These are phyloP conservation scores for Neuroscelio doddi DNA, from an alignment of 2,888 invertebrate genomes.

Conservation along the genomic window DNA sequence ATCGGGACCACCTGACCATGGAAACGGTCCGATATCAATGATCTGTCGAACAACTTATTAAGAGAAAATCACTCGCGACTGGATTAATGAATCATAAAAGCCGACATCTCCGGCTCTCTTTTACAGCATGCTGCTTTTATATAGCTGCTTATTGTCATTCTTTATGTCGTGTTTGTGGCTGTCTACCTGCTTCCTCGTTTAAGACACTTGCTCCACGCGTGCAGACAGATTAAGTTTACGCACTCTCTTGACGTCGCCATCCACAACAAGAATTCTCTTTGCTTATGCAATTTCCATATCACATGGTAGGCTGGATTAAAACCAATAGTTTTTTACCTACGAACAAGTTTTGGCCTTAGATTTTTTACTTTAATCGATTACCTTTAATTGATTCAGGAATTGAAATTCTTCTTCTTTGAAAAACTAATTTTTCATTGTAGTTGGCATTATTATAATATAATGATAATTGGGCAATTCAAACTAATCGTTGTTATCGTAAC, in stretches of 20 bases:
- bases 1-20: constrained; percentile 51
- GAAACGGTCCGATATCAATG: constrained; percentile 29
- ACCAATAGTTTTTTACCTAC: no score
- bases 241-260: constrained; percentile 37
- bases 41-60: constrained; percentile 52
- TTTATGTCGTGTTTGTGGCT: constrained; percentile 31
- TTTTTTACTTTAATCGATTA: no score
- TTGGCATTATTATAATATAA: neutral
- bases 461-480: constrained; percentile 21
- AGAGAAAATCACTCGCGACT: constrained; percentile 55
- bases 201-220: constrained; percentile 29
- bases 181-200: constrained; percentile 28
- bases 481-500: constrained; percentile 40
- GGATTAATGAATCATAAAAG: constrained; percentile 57
- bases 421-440: neutral
- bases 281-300: neutral
- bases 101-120: constrained; percentile 26
- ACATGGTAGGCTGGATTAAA: no score
- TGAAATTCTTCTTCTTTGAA: neutral
- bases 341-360: no score
- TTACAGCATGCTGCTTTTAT: no score
- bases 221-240: constrained; percentile 44
- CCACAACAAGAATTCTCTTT: no score
- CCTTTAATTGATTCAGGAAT: no score
- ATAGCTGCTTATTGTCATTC: constrained; percentile 47